Conservation (phyloP, 2,113 vertebrate genomes). For the Glareola pratincola region DNA sequence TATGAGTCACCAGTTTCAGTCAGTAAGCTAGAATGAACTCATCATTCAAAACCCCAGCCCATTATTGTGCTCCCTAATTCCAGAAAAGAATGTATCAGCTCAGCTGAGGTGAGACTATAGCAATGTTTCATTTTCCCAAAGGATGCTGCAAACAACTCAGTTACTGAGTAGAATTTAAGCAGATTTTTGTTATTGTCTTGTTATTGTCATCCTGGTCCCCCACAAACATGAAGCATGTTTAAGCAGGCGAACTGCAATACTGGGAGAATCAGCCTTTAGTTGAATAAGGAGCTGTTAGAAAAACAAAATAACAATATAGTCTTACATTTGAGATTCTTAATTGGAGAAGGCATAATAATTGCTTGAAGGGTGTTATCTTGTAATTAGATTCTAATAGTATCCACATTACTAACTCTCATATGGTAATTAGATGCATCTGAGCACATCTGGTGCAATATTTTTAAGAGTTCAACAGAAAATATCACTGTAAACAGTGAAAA, state of each 20-base stretch:
- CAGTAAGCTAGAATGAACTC: neutral
- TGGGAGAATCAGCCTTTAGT: neutral
- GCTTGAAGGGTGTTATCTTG: neutral
- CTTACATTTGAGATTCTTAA: neutral
- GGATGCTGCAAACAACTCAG: neutral
- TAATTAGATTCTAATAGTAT: slow-evolving; percentile 24
- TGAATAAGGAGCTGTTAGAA: neutral
- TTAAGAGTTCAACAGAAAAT: neutral
- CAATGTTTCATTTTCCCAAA: neutral
- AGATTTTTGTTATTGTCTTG: neutral
- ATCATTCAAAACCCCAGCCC: neutral
- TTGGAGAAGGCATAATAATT: neutral
- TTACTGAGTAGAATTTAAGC: neutral
- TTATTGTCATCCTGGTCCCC: neutral
- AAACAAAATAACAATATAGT: neutral
- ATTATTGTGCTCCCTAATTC: neutral
- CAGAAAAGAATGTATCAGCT: neutral
- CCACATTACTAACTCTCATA: neutral
- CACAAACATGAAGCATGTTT: neutral
- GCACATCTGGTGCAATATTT: slow-evolving; percentile 7
- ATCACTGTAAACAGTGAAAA: neutral
- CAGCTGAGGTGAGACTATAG: neutral
- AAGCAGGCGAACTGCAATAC: neutral
- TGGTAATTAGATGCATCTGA: neutral
- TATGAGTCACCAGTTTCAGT: neutral